Conservation (phyloP, 37 sponge, comb jelly and placozoan genomes). For the Crambe crambe region DNA sequence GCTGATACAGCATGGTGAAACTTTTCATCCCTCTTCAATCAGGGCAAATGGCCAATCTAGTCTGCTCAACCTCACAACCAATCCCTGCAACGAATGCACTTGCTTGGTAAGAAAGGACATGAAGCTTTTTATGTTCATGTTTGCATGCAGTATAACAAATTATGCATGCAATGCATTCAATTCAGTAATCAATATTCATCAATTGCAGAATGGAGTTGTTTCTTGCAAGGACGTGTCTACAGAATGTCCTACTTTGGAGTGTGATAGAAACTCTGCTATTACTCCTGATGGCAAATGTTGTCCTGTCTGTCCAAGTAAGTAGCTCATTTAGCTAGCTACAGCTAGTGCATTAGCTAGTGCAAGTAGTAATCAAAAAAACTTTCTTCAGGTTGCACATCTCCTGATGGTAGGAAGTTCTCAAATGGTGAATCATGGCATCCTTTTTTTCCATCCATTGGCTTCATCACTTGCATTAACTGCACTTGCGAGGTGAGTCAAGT, state of each 20-base stretch:
- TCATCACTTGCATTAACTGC: slow-evolving; percentile 39
- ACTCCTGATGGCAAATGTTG: slow-evolving; percentile 25
- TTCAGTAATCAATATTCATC: background rate
- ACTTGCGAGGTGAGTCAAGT: slow-evolving; percentile 32
- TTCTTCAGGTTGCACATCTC: background rate
- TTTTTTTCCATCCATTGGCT: slow-evolving; percentile 9
- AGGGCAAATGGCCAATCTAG: background rate
- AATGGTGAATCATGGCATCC: slow-evolving; percentile 48
- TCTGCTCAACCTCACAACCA: background rate
- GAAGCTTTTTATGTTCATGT: background rate
- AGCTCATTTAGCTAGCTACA: too few species aligned
- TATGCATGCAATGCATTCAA: too few species aligned
- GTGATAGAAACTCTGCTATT: slow-evolving; percentile 14
- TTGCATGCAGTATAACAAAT: too few species aligned
- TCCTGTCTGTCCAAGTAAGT: slow-evolving; percentile 32
- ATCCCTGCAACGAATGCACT: slow-evolving; percentile 22
- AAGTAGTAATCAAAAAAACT: background rate
- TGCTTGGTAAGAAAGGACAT: slow-evolving; percentile 38
- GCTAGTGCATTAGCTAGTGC: too few species aligned
- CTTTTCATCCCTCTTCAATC: slow-evolving; percentile 32
- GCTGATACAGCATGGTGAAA: slow-evolving; percentile 2
- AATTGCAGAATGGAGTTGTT: slow-evolving; percentile 31
- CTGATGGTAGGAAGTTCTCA: slow-evolving; percentile 5
- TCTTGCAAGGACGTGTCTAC: slow-evolving; percentile 20
- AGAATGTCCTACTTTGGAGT: slow-evolving; percentile 31